These are phyloP conservation scores for Pampusana beccarii DNA, from an alignment of 2,113 vertebrate species.

Conservation along the genomic window DNA sequence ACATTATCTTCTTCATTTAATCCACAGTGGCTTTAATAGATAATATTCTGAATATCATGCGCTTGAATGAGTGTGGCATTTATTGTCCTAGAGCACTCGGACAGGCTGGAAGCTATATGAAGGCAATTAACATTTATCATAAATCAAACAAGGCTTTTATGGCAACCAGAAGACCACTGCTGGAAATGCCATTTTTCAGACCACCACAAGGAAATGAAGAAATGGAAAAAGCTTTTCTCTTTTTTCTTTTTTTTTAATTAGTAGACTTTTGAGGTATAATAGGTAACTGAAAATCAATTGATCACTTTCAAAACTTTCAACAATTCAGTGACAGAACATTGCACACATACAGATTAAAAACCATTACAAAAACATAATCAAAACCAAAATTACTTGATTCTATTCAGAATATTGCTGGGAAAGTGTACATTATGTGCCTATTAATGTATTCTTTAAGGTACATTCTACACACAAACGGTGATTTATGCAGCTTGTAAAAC, in stretches of 20 bases:
- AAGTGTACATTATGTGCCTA: background rate
- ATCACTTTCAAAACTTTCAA: background rate
- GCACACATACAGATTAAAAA: background rate
- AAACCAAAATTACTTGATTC: background rate
- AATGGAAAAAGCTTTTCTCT: background rate
- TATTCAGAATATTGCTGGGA: background rate
- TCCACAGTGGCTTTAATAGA: constrained; percentile 56
- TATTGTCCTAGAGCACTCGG: constrained; percentile 48
- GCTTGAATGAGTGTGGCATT: constrained; percentile 52
- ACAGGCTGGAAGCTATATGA: constrained; percentile 50
- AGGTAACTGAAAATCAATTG: background rate
- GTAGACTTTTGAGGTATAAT: background rate
- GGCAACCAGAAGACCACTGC: background rate
- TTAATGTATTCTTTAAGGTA: background rate
- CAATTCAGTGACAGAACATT: background rate
- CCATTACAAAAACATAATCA: background rate
- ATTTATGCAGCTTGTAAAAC: background rate
- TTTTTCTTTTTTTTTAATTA: background rate
- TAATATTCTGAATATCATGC: constrained; percentile 48
- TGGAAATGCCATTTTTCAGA: constrained; percentile 23
- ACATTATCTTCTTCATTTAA: constrained; percentile 71
- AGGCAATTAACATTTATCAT: constrained; percentile 72
- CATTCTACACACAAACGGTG: background rate
- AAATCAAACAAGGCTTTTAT: constrained; percentile 64
- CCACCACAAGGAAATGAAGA: background rate